Evolutionary conservation across 2,888 invertebrate genomes (phyloP).

Genomic region (Papilio protenor): DNA sequence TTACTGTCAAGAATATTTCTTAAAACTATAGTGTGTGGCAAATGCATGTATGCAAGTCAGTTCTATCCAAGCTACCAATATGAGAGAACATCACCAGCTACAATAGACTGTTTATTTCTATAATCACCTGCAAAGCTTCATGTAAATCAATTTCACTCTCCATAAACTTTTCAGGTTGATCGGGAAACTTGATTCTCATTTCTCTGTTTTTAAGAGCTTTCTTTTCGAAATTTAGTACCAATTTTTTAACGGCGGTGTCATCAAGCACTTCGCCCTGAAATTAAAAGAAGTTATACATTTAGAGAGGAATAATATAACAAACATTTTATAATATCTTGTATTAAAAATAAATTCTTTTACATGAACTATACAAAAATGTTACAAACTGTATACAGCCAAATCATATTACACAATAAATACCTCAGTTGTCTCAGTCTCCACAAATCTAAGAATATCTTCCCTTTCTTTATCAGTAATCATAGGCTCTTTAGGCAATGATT

Average conservation of each 20-base stretch:
- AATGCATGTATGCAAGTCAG: too few species aligned
- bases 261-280: slow-evolving; percentile 93
- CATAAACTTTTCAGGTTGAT: slow-evolving; percentile 99
- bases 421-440: slow-evolving; percentile 92
- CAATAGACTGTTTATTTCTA: background rate
- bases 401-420: slow-evolving; percentile 60
- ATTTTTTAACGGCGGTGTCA: slow-evolving; percentile 93
- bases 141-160: slow-evolving; percentile 98
- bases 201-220: slow-evolving; percentile 97
- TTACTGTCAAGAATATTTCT: background rate
- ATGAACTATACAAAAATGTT: background rate
- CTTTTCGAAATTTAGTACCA: slow-evolving; percentile 97
- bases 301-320: background rate
- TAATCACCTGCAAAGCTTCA: slow-evolving; percentile 90
- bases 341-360: background rate
- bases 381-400: background rate
- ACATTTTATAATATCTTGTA: background rate
- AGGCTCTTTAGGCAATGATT: slow-evolving; percentile 84
- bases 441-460: slow-evolving; percentile 91
- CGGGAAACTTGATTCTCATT: slow-evolving; percentile 99
- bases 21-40: too few species aligned
- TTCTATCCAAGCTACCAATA: too few species aligned
- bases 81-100: too few species aligned
- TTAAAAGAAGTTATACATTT: background rate
- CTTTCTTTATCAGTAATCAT: slow-evolving; percentile 89